Base-by-base conservation (phyloP, 2,113 vertebrate genomes). In the Tauraco erythrolophus region DNA sequence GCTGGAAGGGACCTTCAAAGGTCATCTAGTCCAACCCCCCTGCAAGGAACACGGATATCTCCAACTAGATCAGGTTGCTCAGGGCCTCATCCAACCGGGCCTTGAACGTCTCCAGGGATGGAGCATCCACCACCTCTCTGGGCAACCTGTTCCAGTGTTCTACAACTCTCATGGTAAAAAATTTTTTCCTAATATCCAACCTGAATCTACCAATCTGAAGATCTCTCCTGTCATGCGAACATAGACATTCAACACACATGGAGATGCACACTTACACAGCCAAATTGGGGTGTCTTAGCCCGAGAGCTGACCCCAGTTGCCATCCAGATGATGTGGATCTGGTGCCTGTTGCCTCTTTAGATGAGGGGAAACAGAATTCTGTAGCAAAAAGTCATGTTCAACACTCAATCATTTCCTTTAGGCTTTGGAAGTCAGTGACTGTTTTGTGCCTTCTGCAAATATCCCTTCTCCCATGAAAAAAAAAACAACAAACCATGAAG, bases 221-320 rank as follows among this genome's bases (percentile, higher is more conserved):
- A 14, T 11, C 19, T 82, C 45, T 70, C 62, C 33, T 51, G 0
- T 10, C 33, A 13, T 15, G 39, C 7, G 8, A 61, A 54, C 21
- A 25, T 2, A 35, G 46, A 35, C 11, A 21, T 37, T 71, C 33
- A 39, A 11, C 58, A 53, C 37, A 19, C 27, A 5, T 1, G 0
- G 15, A 65, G 19, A 77, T 0, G 4, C 22, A 4, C 2, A 1
- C 48, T 83, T 54, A 4, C 3, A 4, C 2, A 27, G 48, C 37
- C 69, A 31, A 72, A 41, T 8, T 39, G n/a, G 30, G 48, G 31
- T 43, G 31, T 18, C 8, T 45, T 18, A 35, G 14, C 11, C 22
- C 61, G 30, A 45, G 57, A 70, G 19, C 31, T 43, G 58, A n/a
- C n/a, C 13, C 46, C 23, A 7, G 9, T 22, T 2, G 0, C 21